Base-by-base conservation (phyloP, 2,797 vertebrate species). In the Sebastes taczanowskii region DNA sequence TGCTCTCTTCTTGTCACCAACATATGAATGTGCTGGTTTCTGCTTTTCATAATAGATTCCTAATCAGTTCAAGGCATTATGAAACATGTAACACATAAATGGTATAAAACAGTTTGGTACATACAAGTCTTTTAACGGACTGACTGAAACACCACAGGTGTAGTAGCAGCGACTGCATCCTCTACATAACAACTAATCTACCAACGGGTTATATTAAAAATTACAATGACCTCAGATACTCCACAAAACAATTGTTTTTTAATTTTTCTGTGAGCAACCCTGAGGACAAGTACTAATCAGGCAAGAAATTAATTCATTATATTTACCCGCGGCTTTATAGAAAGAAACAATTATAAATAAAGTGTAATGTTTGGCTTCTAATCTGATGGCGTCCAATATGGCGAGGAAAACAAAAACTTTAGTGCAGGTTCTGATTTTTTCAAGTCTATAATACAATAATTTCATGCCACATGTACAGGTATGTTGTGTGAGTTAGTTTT, bases 281-380 rank as follows among this genome's bases (percentile, higher is more conserved):
- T 13, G 72, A 67, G 46, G 79, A 71, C 42, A 55, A 64, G 16
- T 34, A 59, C 30, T 83, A 73, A 83, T 74, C 62, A 83, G 67
- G 13, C 46, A 38, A 68, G 11, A 77, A 71, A 79, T 63, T 0
- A 25, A 77, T 68, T 63, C 3, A 66, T 64, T 63, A 52, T 6
- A 63, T 83, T 23, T 42, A 71, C 64, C 22, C 61, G 35, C 52
- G 32, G 29, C 60, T 84, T 80, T 25, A 46, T 46, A 25, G n/a
- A 76, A 59, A 84, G 35, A 66, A 69, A 58, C 22, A 62, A 71
- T 66, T 58, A 55, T 42, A 7, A 64, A 71, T 83, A 2, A 53
- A 27, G 16, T 77, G 11, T 55, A 46, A 25, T 67, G 7, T 52
- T 30, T 49, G 34, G 6, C 10, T 55, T 66, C 13, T 66, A 52